Evolutionary conservation across 2,797 vertebrate genomes (phyloP), one percentile per base, ranked within the genome.

Genomic region (Nyctalus aviator): DNA sequence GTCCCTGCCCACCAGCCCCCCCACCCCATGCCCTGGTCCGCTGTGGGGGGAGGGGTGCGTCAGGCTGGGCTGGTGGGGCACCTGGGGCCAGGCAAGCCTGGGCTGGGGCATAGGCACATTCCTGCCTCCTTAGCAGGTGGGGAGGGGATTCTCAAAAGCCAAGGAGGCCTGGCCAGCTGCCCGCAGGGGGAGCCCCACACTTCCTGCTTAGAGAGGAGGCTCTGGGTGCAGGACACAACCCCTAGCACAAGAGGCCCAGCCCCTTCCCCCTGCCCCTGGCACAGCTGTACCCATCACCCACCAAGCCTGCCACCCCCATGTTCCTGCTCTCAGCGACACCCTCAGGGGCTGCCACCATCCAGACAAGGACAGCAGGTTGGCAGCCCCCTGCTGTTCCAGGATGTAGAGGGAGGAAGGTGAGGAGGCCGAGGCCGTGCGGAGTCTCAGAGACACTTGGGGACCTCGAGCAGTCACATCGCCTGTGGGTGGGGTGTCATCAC

Each of bases 121-220:
- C 95, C 90, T 95, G 89, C 37, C 73, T 57, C 64, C 64, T 20
- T 53, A 89, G 44, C 8, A 15, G 69, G 23, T 59, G 93, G 88
- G 88, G 91, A 82, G 90, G 93, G 96, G 96, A 69, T 94, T 96
- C 95, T 93, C 91, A 91, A 94, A 90, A 93, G 53, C 50, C 0
- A 0, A n/a, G 78, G 66, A 88, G 85, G 32, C 64, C 85, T 94
- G 95, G 96, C 91, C 30, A 0, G 57, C 37, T 5, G 78, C 94
- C 93, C 4, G 2, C 1, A 2, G 77, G 89, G 88, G 73, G 25
- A 81, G 91, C 91, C 77, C 84, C 1, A 83, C n/a, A 0, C 84
- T 96, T 96, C 93, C 94, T 73, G 93, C 86, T 75, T 81, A 75
- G 21, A 30, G 79, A 41, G 23, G 59, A 23, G 14, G 46, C 46